Base-by-base conservation (phyloP, 2,888 invertebrate genomes). In the Falcaria lacertinaria region DNA sequence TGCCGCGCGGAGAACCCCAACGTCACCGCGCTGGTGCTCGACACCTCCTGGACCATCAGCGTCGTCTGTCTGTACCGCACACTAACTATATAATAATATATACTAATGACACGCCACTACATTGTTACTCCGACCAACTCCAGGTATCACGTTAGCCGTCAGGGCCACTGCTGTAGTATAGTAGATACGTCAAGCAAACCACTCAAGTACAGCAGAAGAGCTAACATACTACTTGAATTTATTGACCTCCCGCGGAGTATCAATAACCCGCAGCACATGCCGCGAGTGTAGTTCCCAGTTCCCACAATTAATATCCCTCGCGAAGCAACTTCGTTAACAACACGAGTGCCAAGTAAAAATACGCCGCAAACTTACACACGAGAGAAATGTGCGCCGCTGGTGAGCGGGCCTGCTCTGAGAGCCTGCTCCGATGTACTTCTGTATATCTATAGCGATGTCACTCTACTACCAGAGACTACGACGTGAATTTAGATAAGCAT, bases 1-100 rank as follows among this genome's bases (percentile, higher is more conserved):
- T 97, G 97, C 86, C 92, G 96, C 69, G 95, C 96, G 7, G 96
- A 97, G 90, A 97, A 97, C 91, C 96, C 96, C 50, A 95, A 95
- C 90, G 95, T 96, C 64, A 95, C 95, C 50, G 93, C 95, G 41
- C 93, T 96, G 60, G 93, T 91, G 77, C 88, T 96, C 62, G 97
- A 97, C 84, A 94, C 95, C 60, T 93, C 94, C 42, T 96, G 96
- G 96, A 94, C 93, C 74, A 94, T 97, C 78, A 94, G 94, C 87
- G 96, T 97, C 67, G 96, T 96, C 60, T 97, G 97, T 97, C 86
- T 96, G 97, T 95, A 90, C 53, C 13, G 13, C 36, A 7, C 35
- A 32, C 1, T 7, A 5, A 28, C n/a, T 14, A 11, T 19, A 19
- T 33, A 33, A 7, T 22, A 6, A 22, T 19, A 25, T 25, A 25